Evolutionary conservation across 2,797 vertebrate species (phyloP).

Genomic region (Taenioides sp.): DNA sequence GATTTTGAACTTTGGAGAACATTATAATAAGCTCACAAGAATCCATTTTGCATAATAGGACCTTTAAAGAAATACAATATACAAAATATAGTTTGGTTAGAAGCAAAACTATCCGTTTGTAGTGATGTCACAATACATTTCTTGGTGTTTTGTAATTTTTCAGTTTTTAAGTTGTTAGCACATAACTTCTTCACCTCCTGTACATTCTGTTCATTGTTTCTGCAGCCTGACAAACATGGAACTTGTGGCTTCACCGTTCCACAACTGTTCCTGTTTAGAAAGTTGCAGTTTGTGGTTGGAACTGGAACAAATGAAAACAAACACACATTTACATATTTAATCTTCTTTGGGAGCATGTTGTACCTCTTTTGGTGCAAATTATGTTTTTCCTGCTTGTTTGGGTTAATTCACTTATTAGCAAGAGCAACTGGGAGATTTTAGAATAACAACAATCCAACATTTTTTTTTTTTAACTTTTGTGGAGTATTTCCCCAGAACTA

Average conservation of each 20-base stretch:
- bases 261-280: not conserved
- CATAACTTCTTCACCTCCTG: conserved; percentile 2
- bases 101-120: not conserved
- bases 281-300: not conserved
- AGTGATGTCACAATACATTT: not conserved
- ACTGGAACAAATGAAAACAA: not conserved
- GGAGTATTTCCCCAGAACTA: no score
- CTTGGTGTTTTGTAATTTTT: conserved; percentile 1
- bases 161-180: conserved; percentile 1
- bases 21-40: no score
- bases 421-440: not conserved
- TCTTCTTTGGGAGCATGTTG: not conserved
- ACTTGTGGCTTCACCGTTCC: not conserved
- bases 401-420: no score
- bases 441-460: not conserved
- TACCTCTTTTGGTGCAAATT: not conserved
- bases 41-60: no score
- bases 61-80: not conserved
- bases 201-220: not conserved
- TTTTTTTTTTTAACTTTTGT: not conserved
- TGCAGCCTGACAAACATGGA: not conserved
- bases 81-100: not conserved
- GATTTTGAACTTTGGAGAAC: no score
- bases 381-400: no score
- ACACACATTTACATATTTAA: not conserved